These are phyloP conservation scores for Poecile montanus DNA, from an alignment of 2,797 vertebrate genomes.

Conservation along the genomic window DNA sequence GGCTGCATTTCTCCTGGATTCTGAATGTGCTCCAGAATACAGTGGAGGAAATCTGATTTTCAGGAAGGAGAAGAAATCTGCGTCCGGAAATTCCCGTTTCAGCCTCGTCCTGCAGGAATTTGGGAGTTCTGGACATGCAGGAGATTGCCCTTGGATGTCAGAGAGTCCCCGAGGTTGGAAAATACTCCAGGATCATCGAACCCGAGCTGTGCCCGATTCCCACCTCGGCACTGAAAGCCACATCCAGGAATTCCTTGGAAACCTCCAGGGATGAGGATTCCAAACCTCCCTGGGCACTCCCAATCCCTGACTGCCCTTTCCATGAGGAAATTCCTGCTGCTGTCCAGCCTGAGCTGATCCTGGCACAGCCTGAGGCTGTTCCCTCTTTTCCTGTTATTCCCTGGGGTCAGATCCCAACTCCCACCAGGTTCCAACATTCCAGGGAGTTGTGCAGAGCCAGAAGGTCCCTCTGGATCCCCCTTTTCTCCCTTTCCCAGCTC, in stretches of 20 bases:
- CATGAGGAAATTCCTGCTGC: background rate
- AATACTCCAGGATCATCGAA: background rate
- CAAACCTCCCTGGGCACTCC: background rate
- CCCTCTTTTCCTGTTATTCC: rapidly evolving
- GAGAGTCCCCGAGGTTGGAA: background rate
- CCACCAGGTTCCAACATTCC: too few relatives aligned
- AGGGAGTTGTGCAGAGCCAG: rapidly evolving
- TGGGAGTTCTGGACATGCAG: rapidly evolving
- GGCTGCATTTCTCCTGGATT: background rate
- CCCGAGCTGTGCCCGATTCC: rapidly evolving
- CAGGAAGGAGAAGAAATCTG: rapidly evolving
- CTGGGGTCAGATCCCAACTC: background rate
- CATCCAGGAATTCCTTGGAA: background rate
- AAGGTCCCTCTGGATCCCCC: rapidly evolving
- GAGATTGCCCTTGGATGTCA: background rate
- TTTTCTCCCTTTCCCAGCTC: background rate
- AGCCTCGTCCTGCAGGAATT: rapidly evolving
- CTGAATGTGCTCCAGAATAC: background rate
- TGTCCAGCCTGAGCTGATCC: background rate
- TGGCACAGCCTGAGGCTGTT: rapidly evolving
- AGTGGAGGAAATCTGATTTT: background rate
- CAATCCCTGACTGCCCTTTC: rapidly evolving
- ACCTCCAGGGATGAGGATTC: rapidly evolving
- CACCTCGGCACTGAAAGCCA: background rate
- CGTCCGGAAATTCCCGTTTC: rapidly evolving